These are phyloP conservation scores for Liopterus haemorrhoidalis DNA, from an alignment of 2,888 invertebrate genomes.

Conservation along the genomic window DNA sequence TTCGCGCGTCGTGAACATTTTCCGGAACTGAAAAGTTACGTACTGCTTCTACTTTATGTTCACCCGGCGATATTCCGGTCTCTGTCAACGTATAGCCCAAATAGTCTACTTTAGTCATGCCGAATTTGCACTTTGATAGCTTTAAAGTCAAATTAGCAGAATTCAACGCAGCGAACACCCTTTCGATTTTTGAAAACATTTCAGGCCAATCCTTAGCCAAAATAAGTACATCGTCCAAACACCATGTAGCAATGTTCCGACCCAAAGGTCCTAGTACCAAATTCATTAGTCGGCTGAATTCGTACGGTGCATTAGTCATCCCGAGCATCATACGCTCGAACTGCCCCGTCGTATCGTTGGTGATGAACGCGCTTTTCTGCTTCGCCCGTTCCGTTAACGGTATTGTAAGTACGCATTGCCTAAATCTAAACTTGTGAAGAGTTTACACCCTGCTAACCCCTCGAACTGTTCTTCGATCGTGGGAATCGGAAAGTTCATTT, in stretches of 20 bases:
- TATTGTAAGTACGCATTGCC: slow-evolving; percentile 14
- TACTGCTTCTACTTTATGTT: no score
- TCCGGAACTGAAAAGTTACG: no score
- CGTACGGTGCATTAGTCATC: neutral
- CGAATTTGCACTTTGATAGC: slow-evolving; percentile 2
- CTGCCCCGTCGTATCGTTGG: slow-evolving; percentile 33
- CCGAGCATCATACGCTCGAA: no score
- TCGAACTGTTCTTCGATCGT: neutral
- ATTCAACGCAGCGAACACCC: neutral
- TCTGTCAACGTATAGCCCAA: neutral
- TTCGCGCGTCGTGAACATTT: no score
- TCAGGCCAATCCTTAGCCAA: neutral
- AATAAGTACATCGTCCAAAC: slow-evolving; percentile 1
- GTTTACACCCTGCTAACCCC: neutral
- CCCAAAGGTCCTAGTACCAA: neutral
- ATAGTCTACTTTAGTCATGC: neutral
- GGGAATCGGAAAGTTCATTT: neutral
- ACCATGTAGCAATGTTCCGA: neutral
- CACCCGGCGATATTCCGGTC: neutral
- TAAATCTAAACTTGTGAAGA: neutral
- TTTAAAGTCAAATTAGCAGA: neutral
- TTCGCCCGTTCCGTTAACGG: slow-evolving; percentile 28
- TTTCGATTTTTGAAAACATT: neutral
- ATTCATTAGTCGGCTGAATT: neutral
- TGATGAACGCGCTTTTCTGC: slow-evolving; percentile 33